Evolutionary conservation across 2,797 vertebrate genomes (phyloP), one percentile per base, ranked within the genome.

Genomic region (Xenopus petersii): DNA sequence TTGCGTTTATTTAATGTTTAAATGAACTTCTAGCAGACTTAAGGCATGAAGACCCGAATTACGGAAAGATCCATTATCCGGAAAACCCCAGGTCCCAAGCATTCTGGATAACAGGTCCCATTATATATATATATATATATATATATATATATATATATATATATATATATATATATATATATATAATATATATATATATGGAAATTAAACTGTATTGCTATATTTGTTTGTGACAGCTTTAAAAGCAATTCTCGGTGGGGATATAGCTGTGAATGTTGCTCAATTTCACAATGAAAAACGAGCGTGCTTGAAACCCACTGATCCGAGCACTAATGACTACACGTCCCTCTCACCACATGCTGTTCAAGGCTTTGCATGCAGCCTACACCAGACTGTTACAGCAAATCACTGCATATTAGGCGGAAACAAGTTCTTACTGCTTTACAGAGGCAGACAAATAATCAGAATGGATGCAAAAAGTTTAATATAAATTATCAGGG

Each of bases 261-360:
- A 63, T 6, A 64, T 47, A 16, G 16, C 62, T 9, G 10, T 33
- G 30, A 49, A 33, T 7, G 67, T 59, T 75, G 55, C 47, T 48
- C 42, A 33, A 7, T 48, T 36, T 65, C 24, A 65, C 55, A 66
- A 70, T 65, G 51, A 66, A 59, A 42, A 75, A 60, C 55, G 42
- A 68, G 48, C 49, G 42, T 61, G 58, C 65, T 68, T 36, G 56
- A 65, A 73, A 72, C 58, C 75, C 67, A 62, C 33, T 77, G 59
- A 73, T 49, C 16, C 47, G 68, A 68, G 64, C 60, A 54, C 42
- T 49, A 42, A 78, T 65, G 65, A 36, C 24, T 73, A n/a, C 60
- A n/a, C 66, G 65, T 64, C 71, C 76, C 61, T 79, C 76, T 74
- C 76, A 74, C 71, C 76, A 69, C 76, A 68, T 73, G 70, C 67